phyloP scores from a whole-genome alignment of 1,140 invertebrate genomes.

The Heliconius hermathena region DNA sequence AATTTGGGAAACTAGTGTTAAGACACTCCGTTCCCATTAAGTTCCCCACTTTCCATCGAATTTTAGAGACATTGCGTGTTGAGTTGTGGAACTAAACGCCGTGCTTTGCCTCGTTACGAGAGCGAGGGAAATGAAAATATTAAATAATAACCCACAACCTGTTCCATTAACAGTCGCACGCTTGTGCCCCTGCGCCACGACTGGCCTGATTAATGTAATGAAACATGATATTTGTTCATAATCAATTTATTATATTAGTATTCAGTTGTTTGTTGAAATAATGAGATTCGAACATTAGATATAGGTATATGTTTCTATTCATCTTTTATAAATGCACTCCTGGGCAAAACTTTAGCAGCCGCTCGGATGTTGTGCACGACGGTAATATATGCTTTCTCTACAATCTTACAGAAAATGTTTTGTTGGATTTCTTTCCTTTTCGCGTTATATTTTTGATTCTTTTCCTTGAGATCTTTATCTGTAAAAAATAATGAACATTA shows the following conservation, averaged over 20 bases:
- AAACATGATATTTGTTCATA: background rate
- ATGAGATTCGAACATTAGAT: background rate
- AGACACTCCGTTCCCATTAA: no score
- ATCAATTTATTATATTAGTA: background rate
- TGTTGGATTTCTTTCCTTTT: conserved; percentile 37
- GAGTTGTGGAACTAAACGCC: no score
- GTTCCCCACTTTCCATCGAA: no score
- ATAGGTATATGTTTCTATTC: conserved; percentile 27
- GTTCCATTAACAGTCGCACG: no score
- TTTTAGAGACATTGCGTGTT: no score
- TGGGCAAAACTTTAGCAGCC: conserved; percentile 58
- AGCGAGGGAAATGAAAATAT: no score
- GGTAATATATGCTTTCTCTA: conserved; percentile 53
- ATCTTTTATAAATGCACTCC: conserved; percentile 54
- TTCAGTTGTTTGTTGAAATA: background rate
- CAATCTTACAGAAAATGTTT: conserved; percentile 50
- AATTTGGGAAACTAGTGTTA: no score
- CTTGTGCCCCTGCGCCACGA: no score
- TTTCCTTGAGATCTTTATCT: conserved; percentile 49
- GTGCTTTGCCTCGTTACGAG: no score
- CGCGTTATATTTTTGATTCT: conserved; percentile 39
- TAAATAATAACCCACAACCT: no score
- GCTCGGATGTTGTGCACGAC: conserved; percentile 65
- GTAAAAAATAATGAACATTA: conserved; percentile 31
- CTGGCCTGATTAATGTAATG: background rate